Evolutionary conservation across 1,140 invertebrate genomes (phyloP).

Genomic region (Hypsibius dujardini): DNA sequence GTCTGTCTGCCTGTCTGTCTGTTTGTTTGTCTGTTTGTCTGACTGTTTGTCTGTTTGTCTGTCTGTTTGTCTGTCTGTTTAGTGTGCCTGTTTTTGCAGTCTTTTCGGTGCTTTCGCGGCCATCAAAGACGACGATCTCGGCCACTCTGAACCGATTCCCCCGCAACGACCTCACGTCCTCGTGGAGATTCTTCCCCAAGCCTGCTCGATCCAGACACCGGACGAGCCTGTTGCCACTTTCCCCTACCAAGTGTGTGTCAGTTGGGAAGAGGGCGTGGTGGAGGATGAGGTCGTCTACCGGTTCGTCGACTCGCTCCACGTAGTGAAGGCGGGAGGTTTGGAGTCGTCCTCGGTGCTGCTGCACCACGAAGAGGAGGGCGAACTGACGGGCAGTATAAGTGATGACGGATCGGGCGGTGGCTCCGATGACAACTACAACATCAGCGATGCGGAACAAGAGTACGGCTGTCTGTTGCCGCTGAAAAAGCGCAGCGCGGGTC

Average conservation of each 20-base stretch:
- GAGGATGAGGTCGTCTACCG: not conserved
- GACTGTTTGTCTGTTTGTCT: no score
- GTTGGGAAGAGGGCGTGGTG: not conserved
- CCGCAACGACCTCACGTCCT: not conserved
- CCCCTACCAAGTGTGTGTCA: not conserved
- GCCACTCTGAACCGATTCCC: not conserved
- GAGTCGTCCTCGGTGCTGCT: not conserved
- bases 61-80: no score
- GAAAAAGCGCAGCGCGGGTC: conserved; percentile 3
- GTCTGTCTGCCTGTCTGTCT: no score
- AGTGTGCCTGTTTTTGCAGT: not conserved
- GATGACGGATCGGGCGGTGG: not conserved
- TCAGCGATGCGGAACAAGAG: conserved; percentile 16
- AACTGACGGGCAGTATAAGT: not conserved
- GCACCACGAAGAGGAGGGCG: not conserved
- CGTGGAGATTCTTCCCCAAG: not conserved
- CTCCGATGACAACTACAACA: not conserved
- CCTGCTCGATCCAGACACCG: not conserved
- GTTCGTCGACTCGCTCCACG: not conserved
- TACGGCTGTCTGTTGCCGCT: conserved; percentile 5
- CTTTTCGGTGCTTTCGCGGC: not conserved
- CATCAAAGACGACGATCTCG: not conserved
- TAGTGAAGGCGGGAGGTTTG: no score
- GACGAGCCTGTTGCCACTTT: not conserved
- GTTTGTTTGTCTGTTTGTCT: no score